Percentiles rank a stretch among this genome's conserved stretches.
These are phyloP conservation scores for Anolis carolinensis DNA, from an alignment of 2,113 vertebrate genomes.

Conservation along the genomic window DNA sequence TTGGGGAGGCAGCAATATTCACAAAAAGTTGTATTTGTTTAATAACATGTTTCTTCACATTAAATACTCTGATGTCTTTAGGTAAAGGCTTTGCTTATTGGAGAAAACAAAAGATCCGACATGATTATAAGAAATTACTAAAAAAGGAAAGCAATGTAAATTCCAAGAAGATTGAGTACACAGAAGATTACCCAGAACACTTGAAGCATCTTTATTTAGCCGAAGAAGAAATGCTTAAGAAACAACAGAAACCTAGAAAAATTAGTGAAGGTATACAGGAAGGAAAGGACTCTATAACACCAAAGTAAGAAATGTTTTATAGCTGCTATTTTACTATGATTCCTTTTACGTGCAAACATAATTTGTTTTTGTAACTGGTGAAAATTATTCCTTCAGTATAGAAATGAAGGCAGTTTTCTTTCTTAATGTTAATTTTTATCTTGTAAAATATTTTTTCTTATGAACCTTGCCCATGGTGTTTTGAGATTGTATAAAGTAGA, in stretches of 20 bases:
- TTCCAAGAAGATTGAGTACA: constrained; percentile 65
- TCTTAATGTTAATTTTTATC: no score
- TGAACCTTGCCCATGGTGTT: no score
- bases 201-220: constrained; percentile 92
- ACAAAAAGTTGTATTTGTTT: background rate
- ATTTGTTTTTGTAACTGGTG: background rate
- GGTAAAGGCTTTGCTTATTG: constrained; percentile 93
- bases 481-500: no score
- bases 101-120: constrained; percentile 85
- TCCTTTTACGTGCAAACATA: background rate
- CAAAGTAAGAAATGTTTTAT: constrained; percentile 64
- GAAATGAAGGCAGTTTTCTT: no score
- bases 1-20: background rate
- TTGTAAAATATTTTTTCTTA: no score
- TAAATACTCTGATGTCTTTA: constrained; percentile 33
- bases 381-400: no score
- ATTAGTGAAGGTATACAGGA: constrained; percentile 32
- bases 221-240: constrained; percentile 85
- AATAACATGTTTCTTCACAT: background rate
- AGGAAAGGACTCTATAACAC: constrained; percentile 24
- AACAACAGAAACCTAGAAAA: constrained; percentile 64
- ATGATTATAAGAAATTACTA: constrained; percentile 86
- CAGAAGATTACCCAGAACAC: constrained; percentile 89
- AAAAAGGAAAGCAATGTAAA: constrained; percentile 74
- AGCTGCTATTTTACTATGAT: background rate